A percentile compares a stretch with the other conserved stretches of the same genome.
phyloP scores from a whole-genome alignment of 2,113 vertebrate species.

The Gyps fulvus region DNA sequence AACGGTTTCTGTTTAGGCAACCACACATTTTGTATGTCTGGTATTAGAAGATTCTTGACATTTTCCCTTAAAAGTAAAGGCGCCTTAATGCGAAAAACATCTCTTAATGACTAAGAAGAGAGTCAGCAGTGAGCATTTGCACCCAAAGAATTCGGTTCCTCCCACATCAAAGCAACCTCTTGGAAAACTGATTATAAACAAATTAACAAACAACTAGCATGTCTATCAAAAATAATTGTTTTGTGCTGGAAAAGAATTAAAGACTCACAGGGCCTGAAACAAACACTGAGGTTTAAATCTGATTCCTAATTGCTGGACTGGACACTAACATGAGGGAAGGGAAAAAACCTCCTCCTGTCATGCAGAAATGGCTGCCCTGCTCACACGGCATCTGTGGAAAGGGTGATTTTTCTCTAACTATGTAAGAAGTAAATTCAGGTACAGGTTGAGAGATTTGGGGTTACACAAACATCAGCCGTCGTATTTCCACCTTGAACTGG shows the following conservation, averaged over 20 bases:
- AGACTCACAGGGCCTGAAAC: neutral
- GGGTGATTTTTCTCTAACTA: neutral
- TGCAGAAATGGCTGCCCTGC: neutral
- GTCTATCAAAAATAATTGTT: slow-evolving; percentile 29
- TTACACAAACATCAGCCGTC: neutral
- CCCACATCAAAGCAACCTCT: slow-evolving; percentile 30
- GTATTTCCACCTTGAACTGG: neutral
- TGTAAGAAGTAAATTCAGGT: neutral
- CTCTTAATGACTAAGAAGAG: slow-evolving; percentile 25
- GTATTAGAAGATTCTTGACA: neutral
- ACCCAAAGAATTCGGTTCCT: slow-evolving; percentile 41
- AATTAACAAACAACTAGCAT: slow-evolving; percentile 25
- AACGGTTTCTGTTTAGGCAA: neutral
- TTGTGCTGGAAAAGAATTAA: neutral
- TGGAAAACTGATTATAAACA: slow-evolving; percentile 35
- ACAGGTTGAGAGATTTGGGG: neutral
- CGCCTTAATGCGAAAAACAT: slow-evolving; percentile 1
- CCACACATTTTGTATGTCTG: neutral
- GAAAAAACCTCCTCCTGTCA: neutral
- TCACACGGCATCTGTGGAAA: neutral
- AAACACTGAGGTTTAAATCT: neutral
- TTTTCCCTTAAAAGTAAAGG: slow-evolving; percentile 33
- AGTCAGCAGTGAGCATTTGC: neutral
- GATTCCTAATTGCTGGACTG: neutral
- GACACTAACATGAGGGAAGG: neutral